Conservation (phyloP, 2,113 vertebrate genomes). For the Lycaon pictus region DNA sequence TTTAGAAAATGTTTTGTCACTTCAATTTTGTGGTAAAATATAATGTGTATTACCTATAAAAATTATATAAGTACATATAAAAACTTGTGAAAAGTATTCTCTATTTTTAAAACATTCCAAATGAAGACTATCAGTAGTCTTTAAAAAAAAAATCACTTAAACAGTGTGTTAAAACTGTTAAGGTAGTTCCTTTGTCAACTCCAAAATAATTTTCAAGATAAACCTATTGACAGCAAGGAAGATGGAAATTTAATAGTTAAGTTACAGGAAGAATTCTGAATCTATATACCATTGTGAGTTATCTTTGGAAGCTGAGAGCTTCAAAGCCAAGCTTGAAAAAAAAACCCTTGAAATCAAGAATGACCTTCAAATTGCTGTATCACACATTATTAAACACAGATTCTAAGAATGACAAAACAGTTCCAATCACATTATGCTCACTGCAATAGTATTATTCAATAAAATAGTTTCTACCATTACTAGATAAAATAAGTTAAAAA, state of each 20-base stretch:
- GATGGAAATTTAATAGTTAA: not conserved
- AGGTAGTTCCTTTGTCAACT: not conserved
- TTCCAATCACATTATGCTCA: not conserved
- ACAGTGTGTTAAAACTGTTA: not conserved
- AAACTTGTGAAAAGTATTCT: not conserved
- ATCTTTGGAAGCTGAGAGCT: not conserved
- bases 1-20: not conserved
- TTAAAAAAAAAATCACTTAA: not conserved
- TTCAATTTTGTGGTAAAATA: not conserved
- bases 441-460: not conserved
- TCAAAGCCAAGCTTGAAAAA: not conserved
- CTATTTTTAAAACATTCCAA: not conserved
- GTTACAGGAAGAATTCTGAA: not conserved
- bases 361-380: not conserved
- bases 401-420: not conserved
- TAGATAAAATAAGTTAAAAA: conserved; percentile 9
- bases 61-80: not conserved
- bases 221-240: not conserved
- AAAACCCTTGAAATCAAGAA: not conserved
- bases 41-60: not conserved
- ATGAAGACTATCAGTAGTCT: not conserved
- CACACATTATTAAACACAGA: not conserved
- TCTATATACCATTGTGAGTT: not conserved
- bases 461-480: not conserved
- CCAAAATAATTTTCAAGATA: not conserved